Conservation (phyloP, 2,113 vertebrate species). For the Rutilus rutilus region DNA sequence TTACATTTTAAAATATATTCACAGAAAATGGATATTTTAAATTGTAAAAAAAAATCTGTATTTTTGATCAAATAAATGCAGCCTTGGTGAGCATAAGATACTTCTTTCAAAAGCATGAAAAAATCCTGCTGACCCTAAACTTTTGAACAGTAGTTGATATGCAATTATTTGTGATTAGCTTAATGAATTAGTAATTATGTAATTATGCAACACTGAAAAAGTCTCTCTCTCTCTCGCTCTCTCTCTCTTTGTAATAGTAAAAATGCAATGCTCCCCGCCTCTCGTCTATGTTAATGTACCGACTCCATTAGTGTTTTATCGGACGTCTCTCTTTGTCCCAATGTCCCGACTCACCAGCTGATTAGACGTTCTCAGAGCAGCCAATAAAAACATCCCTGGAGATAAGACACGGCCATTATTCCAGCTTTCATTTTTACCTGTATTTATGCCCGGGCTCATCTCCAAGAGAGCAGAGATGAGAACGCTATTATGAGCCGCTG, state of each 20-base stretch:
- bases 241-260: too few species aligned
- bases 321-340: constrained; percentile 20
- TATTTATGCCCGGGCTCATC: constrained; percentile 23
- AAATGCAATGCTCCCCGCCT: background rate
- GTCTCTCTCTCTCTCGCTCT: background rate
- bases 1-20: background rate
- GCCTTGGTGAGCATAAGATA: background rate
- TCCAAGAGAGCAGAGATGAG: constrained; percentile 40
- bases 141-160: background rate
- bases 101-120: background rate
- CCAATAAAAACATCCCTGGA: constrained; percentile 36
- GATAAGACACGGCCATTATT: constrained; percentile 37
- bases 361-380: constrained; percentile 17
- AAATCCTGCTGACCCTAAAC: background rate
- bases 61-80: background rate
- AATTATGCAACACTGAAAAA: too few species aligned
- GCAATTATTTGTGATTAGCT: background rate
- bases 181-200: too few species aligned
- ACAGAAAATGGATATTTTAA: background rate
- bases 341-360: constrained; percentile 21
- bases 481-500: constrained; percentile 30
- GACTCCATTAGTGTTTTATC: constrained; percentile 40
- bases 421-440: constrained; percentile 34
- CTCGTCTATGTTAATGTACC: background rate
- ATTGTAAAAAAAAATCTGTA: background rate